These are phyloP conservation scores for Conistra vaccinii DNA, from an alignment of 2,888 invertebrate species.

Conservation along the genomic window DNA sequence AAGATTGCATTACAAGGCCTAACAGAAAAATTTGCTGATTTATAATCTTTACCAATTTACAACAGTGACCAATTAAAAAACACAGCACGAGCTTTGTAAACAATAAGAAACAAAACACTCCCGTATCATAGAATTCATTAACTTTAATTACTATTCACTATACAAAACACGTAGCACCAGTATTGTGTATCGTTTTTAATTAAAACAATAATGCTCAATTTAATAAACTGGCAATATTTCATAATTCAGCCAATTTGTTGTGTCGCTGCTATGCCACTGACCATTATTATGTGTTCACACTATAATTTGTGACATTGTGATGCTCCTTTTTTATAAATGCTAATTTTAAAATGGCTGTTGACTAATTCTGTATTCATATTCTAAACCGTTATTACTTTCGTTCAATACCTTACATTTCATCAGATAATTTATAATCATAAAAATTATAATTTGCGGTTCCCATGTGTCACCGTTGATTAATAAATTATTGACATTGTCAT, in stretches of 20 bases:
- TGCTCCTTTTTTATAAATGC: constrained; percentile 6
- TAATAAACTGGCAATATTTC: constrained; percentile 62
- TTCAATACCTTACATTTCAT: background rate
- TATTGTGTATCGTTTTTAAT: constrained; percentile 63
- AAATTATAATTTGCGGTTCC: background rate
- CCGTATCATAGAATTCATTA: constrained; percentile 55
- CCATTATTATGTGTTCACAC: constrained; percentile 6
- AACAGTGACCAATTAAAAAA: constrained; percentile 20
- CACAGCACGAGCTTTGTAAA: constrained; percentile 13
- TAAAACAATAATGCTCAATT: constrained; percentile 65
- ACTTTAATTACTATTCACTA: constrained; percentile 57
- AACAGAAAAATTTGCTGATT: background rate
- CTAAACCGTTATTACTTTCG: background rate
- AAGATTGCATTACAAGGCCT: no score
- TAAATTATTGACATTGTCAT: no score
- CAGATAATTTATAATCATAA: background rate
- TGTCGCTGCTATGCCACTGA: constrained; percentile 21
- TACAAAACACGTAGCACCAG: constrained; percentile 46
- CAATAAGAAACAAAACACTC: constrained; percentile 42
- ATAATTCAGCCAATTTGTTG: constrained; percentile 68
- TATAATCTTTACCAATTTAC: background rate
- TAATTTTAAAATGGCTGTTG: constrained; percentile 26
- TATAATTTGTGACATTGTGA: constrained; percentile 22
- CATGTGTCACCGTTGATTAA: background rate
- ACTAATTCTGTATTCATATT: constrained; percentile 5